phyloP scores from a whole-genome alignment of 2,113 vertebrate species.

The Albula glossodonta region DNA sequence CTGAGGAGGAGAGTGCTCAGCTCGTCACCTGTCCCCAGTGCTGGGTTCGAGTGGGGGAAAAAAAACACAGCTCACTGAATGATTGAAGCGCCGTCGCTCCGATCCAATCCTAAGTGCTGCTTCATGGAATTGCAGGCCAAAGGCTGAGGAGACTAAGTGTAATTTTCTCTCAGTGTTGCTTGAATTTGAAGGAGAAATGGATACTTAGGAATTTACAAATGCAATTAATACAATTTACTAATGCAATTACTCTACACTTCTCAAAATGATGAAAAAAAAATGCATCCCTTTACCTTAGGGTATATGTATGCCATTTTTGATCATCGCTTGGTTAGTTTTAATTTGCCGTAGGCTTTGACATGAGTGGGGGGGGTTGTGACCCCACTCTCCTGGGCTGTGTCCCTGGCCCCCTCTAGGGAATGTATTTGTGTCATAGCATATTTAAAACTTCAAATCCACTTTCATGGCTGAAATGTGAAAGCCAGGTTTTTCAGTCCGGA shows the following conservation, averaged over 20 bases:
- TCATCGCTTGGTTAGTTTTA: conserved; percentile 6
- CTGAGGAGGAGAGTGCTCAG: conserved; percentile 63
- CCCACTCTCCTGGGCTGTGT: background rate
- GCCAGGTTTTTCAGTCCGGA: conserved; percentile 57
- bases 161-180: too few species aligned
- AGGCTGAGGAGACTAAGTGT: too few species aligned
- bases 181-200: background rate
- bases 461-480: conserved; percentile 42
- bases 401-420: conserved; percentile 15
- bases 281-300: background rate
- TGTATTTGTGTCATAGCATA: conserved; percentile 19
- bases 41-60: conserved; percentile 23
- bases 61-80: conserved; percentile 40
- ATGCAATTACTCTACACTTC: background rate
- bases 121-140: background rate
- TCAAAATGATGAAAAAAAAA: background rate
- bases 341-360: background rate
- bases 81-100: conserved; percentile 17
- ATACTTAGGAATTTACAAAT: background rate
- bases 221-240: background rate
- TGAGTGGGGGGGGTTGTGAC: background rate
- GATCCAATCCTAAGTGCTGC: conserved; percentile 1
- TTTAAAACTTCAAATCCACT: conserved; percentile 28
- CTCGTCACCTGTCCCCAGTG: conserved; percentile 49
- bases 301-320: conserved; percentile 4